A percentile compares a stretch with the other conserved stretches of the same genome.
Conservation (phyloP, 2,888 invertebrate species). For the Apodemia mormo region DNA sequence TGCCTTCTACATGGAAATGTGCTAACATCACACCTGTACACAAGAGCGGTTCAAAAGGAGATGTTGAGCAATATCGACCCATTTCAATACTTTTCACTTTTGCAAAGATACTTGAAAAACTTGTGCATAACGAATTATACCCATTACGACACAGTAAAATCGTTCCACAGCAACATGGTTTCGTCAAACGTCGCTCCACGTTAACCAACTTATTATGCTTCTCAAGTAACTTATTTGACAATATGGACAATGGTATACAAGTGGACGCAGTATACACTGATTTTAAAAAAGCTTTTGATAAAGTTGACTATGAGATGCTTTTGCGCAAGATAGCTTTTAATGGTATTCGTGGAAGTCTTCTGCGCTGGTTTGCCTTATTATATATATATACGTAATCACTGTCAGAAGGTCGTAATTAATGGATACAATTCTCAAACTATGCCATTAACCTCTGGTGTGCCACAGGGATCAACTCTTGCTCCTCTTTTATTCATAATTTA, state of each 20-base stretch:
- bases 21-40: not conserved
- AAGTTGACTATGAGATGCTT: not conserved
- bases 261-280: not conserved
- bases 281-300: too few relatives aligned
- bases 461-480: conserved; percentile 37
- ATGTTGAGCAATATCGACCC: not conserved
- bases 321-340: not conserved
- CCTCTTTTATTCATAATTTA: conserved; percentile 34
- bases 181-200: conserved; percentile 6
- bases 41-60: not conserved
- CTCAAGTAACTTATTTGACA: not conserved
- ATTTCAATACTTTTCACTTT: conserved; percentile 6
- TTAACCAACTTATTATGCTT: not conserved
- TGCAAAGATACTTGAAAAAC: conserved; percentile 9
- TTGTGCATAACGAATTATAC: conserved; percentile 13
- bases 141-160: too few relatives aligned
- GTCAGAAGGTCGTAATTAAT: not conserved
- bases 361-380: not conserved
- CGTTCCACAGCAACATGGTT: too few relatives aligned
- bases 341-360: not conserved
- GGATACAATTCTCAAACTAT: not conserved
- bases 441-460: conserved; percentile 33
- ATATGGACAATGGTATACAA: not conserved
- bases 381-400: not conserved
- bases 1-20: conserved; percentile 1